These are phyloP conservation scores for Mellivora capensis DNA, from an alignment of 2,113 vertebrate species.

Conservation along the genomic window DNA sequence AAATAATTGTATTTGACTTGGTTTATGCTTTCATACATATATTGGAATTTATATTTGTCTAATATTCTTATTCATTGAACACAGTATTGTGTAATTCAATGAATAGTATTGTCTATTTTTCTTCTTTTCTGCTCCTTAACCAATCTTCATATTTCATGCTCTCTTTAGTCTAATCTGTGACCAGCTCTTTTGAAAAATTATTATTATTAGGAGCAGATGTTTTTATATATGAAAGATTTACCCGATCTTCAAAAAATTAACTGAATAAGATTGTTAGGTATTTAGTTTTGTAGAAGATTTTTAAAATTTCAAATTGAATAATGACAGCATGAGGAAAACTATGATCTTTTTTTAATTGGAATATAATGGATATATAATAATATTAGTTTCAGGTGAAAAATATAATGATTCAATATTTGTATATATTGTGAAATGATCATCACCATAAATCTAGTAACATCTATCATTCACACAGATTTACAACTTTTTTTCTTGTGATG, in stretches of 20 bases:
- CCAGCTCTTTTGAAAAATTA: neutral
- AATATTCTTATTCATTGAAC: neutral
- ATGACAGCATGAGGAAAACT: neutral
- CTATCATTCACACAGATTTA: neutral
- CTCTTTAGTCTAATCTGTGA: neutral
- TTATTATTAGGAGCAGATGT: neutral
- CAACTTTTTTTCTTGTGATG: neutral
- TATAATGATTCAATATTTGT: neutral
- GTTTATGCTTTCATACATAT: neutral
- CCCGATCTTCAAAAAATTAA: neutral
- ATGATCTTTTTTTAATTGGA: neutral
- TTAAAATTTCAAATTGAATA: neutral
- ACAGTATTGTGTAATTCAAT: too few species aligned
- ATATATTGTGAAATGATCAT: neutral
- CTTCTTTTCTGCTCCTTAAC: neutral
- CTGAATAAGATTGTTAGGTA: neutral
- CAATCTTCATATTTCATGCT: neutral
- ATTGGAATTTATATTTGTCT: neutral
- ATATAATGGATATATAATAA: neutral
- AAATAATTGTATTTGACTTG: neutral
- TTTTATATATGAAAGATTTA: neutral
- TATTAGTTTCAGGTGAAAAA: neutral
- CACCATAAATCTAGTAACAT: neutral
- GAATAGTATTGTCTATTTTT: neutral
- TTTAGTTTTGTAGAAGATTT: neutral